These are phyloP conservation scores for Agonopterix arenella DNA, from an alignment of 2,888 invertebrate genomes.

Conservation along the genomic window DNA sequence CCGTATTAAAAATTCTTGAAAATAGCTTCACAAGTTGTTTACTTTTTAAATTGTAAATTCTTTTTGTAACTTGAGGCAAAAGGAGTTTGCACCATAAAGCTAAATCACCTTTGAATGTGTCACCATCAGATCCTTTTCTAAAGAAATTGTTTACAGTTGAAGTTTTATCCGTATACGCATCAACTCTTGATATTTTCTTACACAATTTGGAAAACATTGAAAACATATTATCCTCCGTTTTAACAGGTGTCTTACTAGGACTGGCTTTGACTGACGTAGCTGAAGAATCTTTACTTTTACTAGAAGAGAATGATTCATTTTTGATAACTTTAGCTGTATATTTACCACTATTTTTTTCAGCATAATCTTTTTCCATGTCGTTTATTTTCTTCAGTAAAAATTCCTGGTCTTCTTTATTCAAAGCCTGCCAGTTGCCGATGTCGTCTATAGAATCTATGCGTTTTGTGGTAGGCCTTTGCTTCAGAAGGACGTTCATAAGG, in stretches of 20 bases:
- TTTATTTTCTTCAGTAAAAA: constrained; percentile 79
- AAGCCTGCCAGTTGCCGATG: constrained; percentile 84
- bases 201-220: constrained; percentile 87
- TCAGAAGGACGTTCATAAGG: constrained; percentile 85
- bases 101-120: constrained; percentile 85
- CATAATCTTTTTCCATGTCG: constrained; percentile 76
- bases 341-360: constrained; percentile 68
- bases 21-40: constrained; percentile 94
- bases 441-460: constrained; percentile 88
- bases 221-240: constrained; percentile 82
- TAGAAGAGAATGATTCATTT: constrained; percentile 34
- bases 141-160: constrained; percentile 82
- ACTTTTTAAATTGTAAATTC: constrained; percentile 94
- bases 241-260: constrained; percentile 16
- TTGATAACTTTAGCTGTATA: constrained; percentile 55
- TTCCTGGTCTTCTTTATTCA: constrained; percentile 82
- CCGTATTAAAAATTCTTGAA: constrained; percentile 84
- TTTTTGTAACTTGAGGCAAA: constrained; percentile 87
- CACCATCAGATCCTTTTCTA: constrained; percentile 75
- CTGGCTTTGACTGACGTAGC: constrained; percentile 9
- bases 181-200: constrained; percentile 84
- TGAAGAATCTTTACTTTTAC: constrained; percentile 1
- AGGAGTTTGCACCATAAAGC: constrained; percentile 88
- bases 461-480: constrained; percentile 88
- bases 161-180: constrained; percentile 90